Conservation (phyloP, 2,888 invertebrate species). For the Lasius platythorax region DNA sequence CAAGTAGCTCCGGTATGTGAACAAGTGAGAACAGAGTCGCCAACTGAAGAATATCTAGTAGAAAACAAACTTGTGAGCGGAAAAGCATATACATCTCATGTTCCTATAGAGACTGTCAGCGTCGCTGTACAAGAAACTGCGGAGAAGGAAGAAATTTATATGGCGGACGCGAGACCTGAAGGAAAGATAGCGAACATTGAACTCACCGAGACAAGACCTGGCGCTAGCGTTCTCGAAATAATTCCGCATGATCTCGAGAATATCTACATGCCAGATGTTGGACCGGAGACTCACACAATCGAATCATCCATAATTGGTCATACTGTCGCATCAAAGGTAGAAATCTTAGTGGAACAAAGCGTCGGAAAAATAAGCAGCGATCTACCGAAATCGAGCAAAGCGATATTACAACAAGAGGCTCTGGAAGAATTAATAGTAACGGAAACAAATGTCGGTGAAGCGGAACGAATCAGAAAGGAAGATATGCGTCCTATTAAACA, state of each 20-base stretch:
- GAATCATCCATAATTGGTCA: conserved; percentile 85
- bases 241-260: conserved; percentile 83
- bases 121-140: conserved; percentile 84
- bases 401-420: conserved; percentile 86
- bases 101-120: conserved; percentile 83
- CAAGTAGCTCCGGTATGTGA: conserved; percentile 86
- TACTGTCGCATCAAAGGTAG: conserved; percentile 86
- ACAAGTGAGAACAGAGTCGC: conserved; percentile 86
- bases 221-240: conserved; percentile 82
- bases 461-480: conserved; percentile 85
- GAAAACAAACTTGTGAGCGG: conserved; percentile 83
- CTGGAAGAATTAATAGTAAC: conserved; percentile 86
- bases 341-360: conserved; percentile 82
- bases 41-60: conserved; percentile 82
- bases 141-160: conserved; percentile 86
- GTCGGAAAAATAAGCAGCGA: conserved; percentile 75
- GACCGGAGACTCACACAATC: conserved; percentile 80
- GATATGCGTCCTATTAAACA: conserved; percentile 82
- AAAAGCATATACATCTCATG: conserved; percentile 82
- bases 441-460: conserved; percentile 86
- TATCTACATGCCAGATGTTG: conserved; percentile 73
- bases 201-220: conserved; percentile 81
- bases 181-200: conserved; percentile 85
- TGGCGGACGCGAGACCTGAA: conserved; percentile 82
- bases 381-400: conserved; percentile 79